Base-by-base conservation (phyloP, 2,888 invertebrate genomes). In the Blastobasis adustella region DNA sequence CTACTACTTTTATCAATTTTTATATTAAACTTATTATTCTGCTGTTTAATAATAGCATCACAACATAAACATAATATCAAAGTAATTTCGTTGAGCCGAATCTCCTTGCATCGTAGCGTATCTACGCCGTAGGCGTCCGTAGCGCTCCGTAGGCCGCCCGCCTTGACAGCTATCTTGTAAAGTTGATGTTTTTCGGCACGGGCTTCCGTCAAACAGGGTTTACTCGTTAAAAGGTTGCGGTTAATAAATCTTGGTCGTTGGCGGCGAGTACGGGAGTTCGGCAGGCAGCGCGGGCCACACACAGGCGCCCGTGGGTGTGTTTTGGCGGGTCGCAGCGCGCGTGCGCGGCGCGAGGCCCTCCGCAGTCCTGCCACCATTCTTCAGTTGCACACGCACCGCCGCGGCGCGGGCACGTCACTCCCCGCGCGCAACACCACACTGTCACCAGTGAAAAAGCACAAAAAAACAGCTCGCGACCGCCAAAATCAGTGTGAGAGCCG, bases 301-400 rank as follows among this genome's bases (percentile, higher is more conserved):
- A 6, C 42, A 10, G 42, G n/a, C 10, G 42, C 5, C 10, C 85
- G 86, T 82, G 79, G 86, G 81, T 83, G 78, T 80, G 77, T 85
- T 84, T 87, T 86, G 88, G 87, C 86, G 88, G 85, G 86, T 74
- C 73, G 72, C 56, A 77, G 58, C 47, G 63, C 87, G 86, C 87
- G 69, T 69, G 87, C 83, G 82, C 75, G 76, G 57, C 67, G 69
- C 71, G 67, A 69, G 68, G 68, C 75, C 69, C 76, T 79, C 87
- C 85, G 86, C 87, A 86, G 86, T 86, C 82, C 73, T 82, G 67
- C 83, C 83, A 81, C 83, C 85, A 86, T 86, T 86, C 86, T 86
- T 86, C 62, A 87, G 87, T 87, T 83, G 82, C 84, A 85, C 73
- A 78, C 69, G 63, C 62, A 65, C 69, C 62, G 60, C 60, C 71